phyloP scores from a whole-genome alignment of 2,797 vertebrate species.

The Siniperca obscura region DNA sequence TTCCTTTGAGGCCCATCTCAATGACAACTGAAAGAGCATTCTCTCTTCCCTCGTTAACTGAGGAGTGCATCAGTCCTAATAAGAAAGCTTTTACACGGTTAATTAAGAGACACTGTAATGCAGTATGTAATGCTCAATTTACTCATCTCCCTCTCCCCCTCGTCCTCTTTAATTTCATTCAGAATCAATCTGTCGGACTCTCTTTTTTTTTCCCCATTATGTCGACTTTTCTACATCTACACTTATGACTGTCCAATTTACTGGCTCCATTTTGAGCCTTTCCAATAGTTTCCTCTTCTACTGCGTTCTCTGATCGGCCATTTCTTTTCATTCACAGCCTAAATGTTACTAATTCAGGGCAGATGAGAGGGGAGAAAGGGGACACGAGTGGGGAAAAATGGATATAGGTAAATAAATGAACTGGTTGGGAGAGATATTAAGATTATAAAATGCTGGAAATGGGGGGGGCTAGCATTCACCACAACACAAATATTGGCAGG shows the following conservation, averaged over 20 bases:
- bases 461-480: conserved; percentile 51
- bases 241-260: conserved; percentile 63
- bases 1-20: conserved; percentile 66
- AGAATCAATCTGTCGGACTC: conserved; percentile 70
- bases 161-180: conserved; percentile 80
- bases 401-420: conserved; percentile 46
- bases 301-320: conserved; percentile 43
- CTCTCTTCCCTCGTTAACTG: conserved; percentile 72
- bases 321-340: conserved; percentile 69
- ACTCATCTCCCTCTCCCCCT: conserved; percentile 73
- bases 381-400: not conserved
- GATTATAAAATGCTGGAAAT: conserved; percentile 65
- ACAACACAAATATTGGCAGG: conserved; percentile 67
- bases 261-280: conserved; percentile 75
- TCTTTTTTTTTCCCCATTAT: conserved; percentile 43
- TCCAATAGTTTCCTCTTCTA: conserved; percentile 41
- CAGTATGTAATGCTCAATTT: conserved; percentile 83
- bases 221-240: conserved; percentile 57
- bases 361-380: conserved; percentile 26
- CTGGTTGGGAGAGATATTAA: conserved; percentile 50
- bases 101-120: conserved; percentile 86
- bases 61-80: conserved; percentile 80
- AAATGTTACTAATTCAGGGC: conserved; percentile 67
- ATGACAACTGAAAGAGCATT: conserved; percentile 69
- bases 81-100: conserved; percentile 85